These are phyloP conservation scores for Pterobdella sp. DNA, from an alignment of 2,888 invertebrate species.

Conservation along the genomic window DNA sequence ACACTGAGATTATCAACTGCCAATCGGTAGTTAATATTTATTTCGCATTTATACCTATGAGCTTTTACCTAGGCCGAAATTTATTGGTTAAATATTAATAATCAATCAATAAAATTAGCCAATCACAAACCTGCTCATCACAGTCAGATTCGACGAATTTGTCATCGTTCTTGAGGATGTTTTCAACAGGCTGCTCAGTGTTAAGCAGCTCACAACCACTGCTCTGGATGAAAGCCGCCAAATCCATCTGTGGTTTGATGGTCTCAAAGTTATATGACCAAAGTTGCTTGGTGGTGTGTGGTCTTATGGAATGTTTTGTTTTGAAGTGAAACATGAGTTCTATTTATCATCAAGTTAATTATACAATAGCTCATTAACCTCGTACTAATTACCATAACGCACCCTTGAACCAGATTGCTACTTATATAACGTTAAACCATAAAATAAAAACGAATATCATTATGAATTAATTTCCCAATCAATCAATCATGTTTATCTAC, in stretches of 20 bases:
- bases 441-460: too few relatives aligned
- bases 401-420: too few relatives aligned
- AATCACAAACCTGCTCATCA: slow-evolving; percentile 67
- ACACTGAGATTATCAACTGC: slow-evolving; percentile 75
- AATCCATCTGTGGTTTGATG: slow-evolving; percentile 78
- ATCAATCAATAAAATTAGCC: slow-evolving; percentile 7
- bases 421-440: too few relatives aligned
- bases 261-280: too few relatives aligned
- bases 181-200: slow-evolving; percentile 77
- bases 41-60: background rate
- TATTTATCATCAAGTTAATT: too few relatives aligned
- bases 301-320: too few relatives aligned
- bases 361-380: too few relatives aligned
- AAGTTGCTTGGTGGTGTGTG: too few relatives aligned
- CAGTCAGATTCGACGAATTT: slow-evolving; percentile 62
- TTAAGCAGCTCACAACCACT: slow-evolving; percentile 89
- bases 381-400: too few relatives aligned
- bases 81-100: background rate
- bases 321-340: too few relatives aligned
- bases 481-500: background rate
- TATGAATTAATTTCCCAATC: too few relatives aligned
- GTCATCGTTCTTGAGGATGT: slow-evolving; percentile 51
- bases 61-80: background rate
- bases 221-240: slow-evolving; percentile 74
- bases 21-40: slow-evolving; percentile 38